Evolutionary conservation across 1,140 invertebrate genomes (phyloP).

Genomic region (Hylyphantes graminicola): DNA sequence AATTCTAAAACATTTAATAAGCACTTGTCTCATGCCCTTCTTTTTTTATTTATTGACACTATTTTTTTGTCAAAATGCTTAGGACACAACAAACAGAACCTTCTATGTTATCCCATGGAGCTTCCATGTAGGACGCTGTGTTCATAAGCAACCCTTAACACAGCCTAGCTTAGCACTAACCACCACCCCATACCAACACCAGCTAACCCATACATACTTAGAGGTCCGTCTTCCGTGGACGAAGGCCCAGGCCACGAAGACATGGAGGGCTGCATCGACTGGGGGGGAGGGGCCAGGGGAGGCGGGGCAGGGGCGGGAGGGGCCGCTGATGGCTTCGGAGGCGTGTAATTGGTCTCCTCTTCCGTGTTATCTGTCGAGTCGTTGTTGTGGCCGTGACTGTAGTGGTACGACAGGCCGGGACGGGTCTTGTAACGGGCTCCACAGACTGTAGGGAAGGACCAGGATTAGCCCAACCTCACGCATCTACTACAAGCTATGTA

Average conservation of each 20-base stretch:
- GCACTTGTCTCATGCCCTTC: no score
- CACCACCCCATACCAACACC: no score
- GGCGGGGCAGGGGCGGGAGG: slow-evolving; percentile 40
- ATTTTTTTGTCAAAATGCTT: no score
- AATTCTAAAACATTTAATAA: no score
- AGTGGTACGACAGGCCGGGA: slow-evolving; percentile 96
- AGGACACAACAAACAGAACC: no score
- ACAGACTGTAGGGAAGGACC: slow-evolving; percentile 78
- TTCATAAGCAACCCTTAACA: no score
- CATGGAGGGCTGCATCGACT: slow-evolving; percentile 45
- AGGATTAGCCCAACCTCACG: no score
- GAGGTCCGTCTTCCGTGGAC: slow-evolving; percentile 47
- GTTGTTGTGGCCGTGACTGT: slow-evolving; percentile 93
- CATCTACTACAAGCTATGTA: no score
- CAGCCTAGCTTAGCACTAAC: no score
- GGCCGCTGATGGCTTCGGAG: slow-evolving; percentile 56
- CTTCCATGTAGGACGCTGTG: no score
- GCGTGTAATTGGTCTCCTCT: slow-evolving; percentile 63
- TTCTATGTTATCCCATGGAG: no score
- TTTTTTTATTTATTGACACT: no score
- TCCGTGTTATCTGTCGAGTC: slow-evolving; percentile 60
- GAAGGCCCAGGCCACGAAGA: slow-evolving; percentile 54
- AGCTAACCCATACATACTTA: slow-evolving; percentile 40
- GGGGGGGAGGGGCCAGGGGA: slow-evolving; percentile 29
- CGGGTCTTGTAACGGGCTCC: slow-evolving; percentile 97